A percentile compares a stretch with the other conserved stretches of the same genome.
phyloP scores from a whole-genome alignment of 2,797 vertebrate genomes.

The Spinus olivaceus region DNA sequence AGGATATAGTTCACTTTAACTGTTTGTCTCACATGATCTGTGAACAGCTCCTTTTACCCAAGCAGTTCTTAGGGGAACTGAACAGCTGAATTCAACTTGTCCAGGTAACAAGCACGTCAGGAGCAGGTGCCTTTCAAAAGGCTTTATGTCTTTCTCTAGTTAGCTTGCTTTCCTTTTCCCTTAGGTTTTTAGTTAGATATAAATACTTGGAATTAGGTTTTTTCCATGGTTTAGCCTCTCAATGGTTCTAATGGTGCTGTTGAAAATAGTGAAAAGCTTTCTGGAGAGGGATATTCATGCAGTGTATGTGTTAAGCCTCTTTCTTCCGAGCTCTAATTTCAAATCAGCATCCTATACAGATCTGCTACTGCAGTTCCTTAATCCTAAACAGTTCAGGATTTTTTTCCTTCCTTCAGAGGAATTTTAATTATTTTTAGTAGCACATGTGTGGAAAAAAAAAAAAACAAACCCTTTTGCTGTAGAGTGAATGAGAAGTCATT shows the following conservation, averaged over 20 bases:
- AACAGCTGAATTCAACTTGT: not conserved
- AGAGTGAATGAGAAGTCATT: not conserved
- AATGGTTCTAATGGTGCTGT: not conserved
- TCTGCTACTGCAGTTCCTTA: conserved; percentile 13
- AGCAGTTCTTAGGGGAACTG: not conserved
- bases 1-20: not conserved
- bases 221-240: not conserved
- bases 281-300: not conserved
- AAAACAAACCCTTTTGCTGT: rapidly evolving
- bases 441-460: not conserved
- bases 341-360: conserved; percentile 5
- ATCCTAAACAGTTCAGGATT: conserved; percentile 10
- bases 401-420: not conserved
- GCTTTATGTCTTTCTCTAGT: not conserved
- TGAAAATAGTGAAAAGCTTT: not conserved
- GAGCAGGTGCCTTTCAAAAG: not conserved
- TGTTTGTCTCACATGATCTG: not conserved
- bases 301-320: not conserved
- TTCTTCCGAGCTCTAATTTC: conserved; percentile 18
- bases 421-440: conserved; percentile 13
- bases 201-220: not conserved
- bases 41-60: not conserved
- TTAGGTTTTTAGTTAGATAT: not conserved
- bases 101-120: rapidly evolving
- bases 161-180: not conserved